Conservation (phyloP, 2,113 vertebrate species). For the Python bivittatus region DNA sequence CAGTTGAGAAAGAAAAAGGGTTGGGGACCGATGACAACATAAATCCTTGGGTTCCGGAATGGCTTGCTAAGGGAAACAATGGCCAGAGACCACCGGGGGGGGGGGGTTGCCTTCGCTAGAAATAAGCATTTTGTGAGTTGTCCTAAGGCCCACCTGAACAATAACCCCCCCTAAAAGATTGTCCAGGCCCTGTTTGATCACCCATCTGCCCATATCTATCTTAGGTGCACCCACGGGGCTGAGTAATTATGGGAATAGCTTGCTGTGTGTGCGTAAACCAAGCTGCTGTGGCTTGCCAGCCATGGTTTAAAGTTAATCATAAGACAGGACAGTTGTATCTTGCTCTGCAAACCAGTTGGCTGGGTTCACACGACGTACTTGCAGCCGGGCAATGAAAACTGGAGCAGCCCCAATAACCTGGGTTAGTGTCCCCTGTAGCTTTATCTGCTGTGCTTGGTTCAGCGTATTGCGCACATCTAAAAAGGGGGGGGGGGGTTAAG, state of each 20-base stretch:
- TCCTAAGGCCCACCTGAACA: neutral
- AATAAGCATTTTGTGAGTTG: neutral
- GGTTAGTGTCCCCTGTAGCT: neutral
- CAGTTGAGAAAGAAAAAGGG: no score
- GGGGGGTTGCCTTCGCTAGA: neutral
- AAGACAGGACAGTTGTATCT: neutral
- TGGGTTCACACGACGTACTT: neutral
- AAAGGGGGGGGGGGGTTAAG: neutral
- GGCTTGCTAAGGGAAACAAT: neutral
- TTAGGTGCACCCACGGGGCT: neutral
- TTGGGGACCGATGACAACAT: neutral
- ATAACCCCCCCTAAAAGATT: neutral
- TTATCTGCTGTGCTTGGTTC: neutral
- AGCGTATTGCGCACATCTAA: neutral
- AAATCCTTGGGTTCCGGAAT: neutral
- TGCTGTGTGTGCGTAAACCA: neutral
- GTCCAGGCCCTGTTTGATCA: neutral
- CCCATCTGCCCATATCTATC: neutral
- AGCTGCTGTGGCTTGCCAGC: neutral
- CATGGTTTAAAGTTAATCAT: no score
- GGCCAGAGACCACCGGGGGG: neutral
- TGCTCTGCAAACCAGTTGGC: neutral
- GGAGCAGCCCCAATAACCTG: neutral
- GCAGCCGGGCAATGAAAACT: neutral
- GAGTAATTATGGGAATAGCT: neutral